Percentiles rank a stretch among this genome's conserved stretches.
Evolutionary conservation across 2,113 vertebrate genomes (phyloP).

Genomic region (Rhinopomastus cyanomelas): DNA sequence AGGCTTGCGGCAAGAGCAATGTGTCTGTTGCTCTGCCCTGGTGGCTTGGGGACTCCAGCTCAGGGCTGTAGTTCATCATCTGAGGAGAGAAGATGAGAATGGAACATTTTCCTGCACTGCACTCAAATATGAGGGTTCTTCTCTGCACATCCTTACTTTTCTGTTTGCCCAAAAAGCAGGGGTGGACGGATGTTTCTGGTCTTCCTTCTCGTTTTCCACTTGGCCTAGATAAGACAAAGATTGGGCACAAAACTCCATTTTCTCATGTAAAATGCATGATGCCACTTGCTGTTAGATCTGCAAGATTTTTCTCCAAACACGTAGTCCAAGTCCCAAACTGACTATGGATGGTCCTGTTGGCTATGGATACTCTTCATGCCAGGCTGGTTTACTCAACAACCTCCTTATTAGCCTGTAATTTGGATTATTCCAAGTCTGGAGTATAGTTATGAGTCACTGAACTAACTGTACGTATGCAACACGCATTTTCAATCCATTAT

Average conservation of each 20-base stretch:
- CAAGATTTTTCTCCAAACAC: background rate
- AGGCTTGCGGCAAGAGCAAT: background rate
- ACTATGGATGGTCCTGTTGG: accelerated
- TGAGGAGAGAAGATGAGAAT: background rate
- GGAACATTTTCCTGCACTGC: background rate
- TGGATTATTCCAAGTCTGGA: background rate
- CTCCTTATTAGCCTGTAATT: background rate
- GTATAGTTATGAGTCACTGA: background rate
- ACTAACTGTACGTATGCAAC: background rate
- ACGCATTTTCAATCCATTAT: background rate
- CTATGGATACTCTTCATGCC: background rate
- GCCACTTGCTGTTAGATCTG: background rate
- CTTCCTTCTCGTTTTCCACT: background rate
- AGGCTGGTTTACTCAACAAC: background rate
- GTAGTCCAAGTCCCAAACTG: background rate
- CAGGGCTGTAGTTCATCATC: background rate
- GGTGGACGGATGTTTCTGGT: background rate
- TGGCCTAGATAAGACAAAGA: too few species aligned
- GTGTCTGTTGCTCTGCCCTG: background rate
- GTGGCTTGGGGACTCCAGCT: background rate
- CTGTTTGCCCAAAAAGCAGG: background rate
- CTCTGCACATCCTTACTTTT: background rate
- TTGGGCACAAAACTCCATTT: background rate
- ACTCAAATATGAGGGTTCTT: background rate
- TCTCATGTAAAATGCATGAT: background rate